A percentile compares a stretch with the other conserved stretches of the same genome.
These are phyloP conservation scores for Dicranocentrus wangi DNA, from an alignment of 2,888 invertebrate genomes.

Conservation along the genomic window DNA sequence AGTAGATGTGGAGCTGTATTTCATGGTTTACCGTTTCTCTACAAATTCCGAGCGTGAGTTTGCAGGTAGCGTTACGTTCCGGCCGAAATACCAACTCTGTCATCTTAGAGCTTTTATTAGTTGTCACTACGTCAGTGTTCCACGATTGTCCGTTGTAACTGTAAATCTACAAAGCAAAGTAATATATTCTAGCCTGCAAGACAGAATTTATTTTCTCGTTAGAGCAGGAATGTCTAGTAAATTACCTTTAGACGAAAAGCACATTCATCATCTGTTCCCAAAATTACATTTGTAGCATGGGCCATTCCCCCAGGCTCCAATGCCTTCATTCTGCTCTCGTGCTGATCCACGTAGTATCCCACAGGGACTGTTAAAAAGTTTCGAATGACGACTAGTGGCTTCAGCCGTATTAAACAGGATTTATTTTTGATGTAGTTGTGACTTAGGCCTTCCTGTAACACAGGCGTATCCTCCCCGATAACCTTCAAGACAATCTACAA, in stretches of 20 bases:
- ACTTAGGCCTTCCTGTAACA: constrained; percentile 86
- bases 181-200: neutral
- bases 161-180: constrained; percentile 79
- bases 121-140: constrained; percentile 86
- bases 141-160: constrained; percentile 91
- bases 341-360: constrained; percentile 62
- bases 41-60: constrained; percentile 90
- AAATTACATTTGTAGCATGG: constrained; percentile 66
- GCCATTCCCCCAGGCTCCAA: constrained; percentile 66
- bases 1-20: constrained; percentile 87
- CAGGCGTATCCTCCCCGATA: constrained; percentile 87
- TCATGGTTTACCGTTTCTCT: constrained; percentile 77
- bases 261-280: constrained; percentile 64
- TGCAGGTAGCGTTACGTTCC: constrained; percentile 84
- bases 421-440: constrained; percentile 87
- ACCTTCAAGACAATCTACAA: constrained; percentile 81
- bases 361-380: constrained; percentile 84
- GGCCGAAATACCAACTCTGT: constrained; percentile 91
- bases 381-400: constrained; percentile 90
- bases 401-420: constrained; percentile 88
- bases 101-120: constrained; percentile 81
- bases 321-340: constrained; percentile 34
- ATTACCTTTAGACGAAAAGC: constrained; percentile 63
- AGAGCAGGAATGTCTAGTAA: neutral
- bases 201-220: neutral